Conservation (phyloP, 30 jellyfish, hydroid and myxozoan genomes). For the Cassiopea andromeda region DNA sequence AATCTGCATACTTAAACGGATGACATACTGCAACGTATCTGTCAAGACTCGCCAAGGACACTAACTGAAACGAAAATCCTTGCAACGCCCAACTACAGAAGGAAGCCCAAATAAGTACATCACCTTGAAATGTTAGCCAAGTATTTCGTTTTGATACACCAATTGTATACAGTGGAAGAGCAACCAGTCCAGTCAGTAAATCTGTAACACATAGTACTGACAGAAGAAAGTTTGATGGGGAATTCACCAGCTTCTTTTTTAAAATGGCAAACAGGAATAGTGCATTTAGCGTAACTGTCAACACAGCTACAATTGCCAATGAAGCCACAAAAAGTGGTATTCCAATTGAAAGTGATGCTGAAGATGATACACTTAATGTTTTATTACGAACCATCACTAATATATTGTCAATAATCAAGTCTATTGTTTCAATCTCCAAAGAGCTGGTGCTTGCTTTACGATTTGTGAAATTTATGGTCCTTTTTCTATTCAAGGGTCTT, state of each 20-base stretch:
- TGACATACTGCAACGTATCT: constrained; percentile 35
- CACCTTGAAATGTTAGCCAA: background rate
- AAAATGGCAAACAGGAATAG: background rate
- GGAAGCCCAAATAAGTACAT: background rate
- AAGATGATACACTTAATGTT: background rate
- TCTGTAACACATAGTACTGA: background rate
- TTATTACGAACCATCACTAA: background rate
- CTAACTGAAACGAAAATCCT: constrained; percentile 29
- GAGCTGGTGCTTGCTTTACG: background rate
- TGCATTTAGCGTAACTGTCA: background rate
- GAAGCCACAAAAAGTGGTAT: background rate
- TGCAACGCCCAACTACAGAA: background rate
- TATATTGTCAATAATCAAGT: too few relatives aligned
- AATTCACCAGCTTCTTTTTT: background rate
- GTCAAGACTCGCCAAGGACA: constrained; percentile 28
- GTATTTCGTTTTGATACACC: background rate
- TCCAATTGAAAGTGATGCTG: background rate
- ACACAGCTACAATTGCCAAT: background rate
- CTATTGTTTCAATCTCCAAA: too few relatives aligned
- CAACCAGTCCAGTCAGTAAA: background rate
- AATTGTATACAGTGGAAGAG: background rate
- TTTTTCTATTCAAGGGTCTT: too few relatives aligned
- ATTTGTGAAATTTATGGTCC: too few relatives aligned
- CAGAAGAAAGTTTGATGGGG: background rate
- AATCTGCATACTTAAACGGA: constrained; percentile 19